phyloP scores from a whole-genome alignment of 64 coral and sea anemone genomes.

The Pocillopora verrucosa region DNA sequence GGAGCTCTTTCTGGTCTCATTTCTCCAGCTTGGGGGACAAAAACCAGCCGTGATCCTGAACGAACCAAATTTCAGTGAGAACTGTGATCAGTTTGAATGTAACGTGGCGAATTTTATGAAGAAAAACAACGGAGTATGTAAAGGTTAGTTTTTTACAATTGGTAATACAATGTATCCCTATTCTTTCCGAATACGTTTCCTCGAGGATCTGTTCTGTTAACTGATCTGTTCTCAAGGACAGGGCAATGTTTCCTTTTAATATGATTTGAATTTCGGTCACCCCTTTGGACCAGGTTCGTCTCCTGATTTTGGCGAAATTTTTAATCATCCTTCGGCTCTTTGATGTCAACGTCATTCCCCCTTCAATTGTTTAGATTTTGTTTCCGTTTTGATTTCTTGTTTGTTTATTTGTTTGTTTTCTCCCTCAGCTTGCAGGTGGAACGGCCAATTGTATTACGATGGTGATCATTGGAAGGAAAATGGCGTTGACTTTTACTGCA shows the following conservation, averaged over 20 bases:
- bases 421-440: constrained; percentile 19
- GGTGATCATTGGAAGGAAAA: constrained; percentile 22
- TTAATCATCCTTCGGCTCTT: too few relatives aligned
- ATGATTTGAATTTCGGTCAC: too few relatives aligned
- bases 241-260: too few relatives aligned
- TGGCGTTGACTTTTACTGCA: constrained; percentile 29
- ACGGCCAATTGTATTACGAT: background rate
- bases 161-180: background rate
- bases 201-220: too few relatives aligned
- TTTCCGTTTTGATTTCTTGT: too few relatives aligned
- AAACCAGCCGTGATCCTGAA: background rate
- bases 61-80: background rate
- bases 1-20: background rate
- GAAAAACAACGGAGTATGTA: background rate
- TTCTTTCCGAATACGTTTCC: too few relatives aligned
- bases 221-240: too few relatives aligned
- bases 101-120: background rate
- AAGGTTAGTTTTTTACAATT: background rate
- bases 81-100: background rate
- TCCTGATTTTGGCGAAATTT: too few relatives aligned
- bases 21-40: background rate
- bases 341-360: too few relatives aligned
- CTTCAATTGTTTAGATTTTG: too few relatives aligned
- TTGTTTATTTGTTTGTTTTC: background rate
- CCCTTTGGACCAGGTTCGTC: too few relatives aligned